Conservation (phyloP, 2,888 invertebrate species). For the Lordiphosa fenestrarum region DNA sequence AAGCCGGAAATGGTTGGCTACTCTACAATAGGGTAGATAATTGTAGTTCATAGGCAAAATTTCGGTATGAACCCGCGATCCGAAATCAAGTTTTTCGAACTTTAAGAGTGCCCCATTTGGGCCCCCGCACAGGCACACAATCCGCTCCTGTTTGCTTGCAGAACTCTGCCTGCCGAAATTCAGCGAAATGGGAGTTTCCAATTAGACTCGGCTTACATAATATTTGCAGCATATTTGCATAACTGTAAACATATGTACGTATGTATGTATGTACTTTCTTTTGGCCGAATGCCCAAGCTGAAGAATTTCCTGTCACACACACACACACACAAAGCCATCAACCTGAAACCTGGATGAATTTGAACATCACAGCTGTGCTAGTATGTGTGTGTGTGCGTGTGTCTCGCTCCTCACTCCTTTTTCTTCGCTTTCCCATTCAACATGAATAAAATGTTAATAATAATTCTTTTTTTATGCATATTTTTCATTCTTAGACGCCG, state of each 20-base stretch:
- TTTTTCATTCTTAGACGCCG: slow-evolving; percentile 6
- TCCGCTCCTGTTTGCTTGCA: slow-evolving; percentile 1
- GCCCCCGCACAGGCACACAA: background rate
- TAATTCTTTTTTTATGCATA: background rate
- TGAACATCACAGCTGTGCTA: background rate
- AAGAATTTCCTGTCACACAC: slow-evolving; percentile 57
- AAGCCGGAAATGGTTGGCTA: too few species aligned
- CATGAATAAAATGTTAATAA: background rate
- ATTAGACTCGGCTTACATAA: slow-evolving; percentile 45
- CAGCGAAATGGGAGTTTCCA: slow-evolving; percentile 27
- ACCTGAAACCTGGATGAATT: slow-evolving; percentile 41
- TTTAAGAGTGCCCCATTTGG: too few species aligned
- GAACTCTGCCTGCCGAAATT: slow-evolving; percentile 21
- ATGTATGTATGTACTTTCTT: too few species aligned
- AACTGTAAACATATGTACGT: background rate
- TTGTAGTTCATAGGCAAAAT: too few species aligned
- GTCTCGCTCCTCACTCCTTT: slow-evolving; percentile 21
- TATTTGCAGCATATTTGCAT: slow-evolving; percentile 4
- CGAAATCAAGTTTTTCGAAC: too few species aligned
- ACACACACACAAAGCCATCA: slow-evolving; percentile 5
- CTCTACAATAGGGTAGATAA: too few species aligned
- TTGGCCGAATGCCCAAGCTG: slow-evolving; percentile 11
- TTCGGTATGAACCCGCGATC: too few species aligned
- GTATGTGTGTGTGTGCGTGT: slow-evolving; percentile 16
- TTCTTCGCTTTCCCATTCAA: slow-evolving; percentile 7